Evolutionary conservation across 2,113 vertebrate species (phyloP).

Genomic region (Lagenorhynchus albirostris): DNA sequence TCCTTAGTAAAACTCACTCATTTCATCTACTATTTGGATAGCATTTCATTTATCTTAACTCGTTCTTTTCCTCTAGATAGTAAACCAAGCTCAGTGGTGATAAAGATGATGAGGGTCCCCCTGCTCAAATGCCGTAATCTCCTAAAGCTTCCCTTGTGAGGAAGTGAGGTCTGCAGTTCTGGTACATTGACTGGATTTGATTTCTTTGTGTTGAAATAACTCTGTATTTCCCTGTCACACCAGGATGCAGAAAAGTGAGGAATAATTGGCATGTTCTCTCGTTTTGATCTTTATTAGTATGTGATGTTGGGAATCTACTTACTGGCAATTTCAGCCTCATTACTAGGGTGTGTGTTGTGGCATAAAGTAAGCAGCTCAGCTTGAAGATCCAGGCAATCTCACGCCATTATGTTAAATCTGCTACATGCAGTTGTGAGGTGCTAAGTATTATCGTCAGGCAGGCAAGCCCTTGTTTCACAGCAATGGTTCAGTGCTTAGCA

Average conservation of each 20-base stretch:
- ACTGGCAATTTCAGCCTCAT: background rate
- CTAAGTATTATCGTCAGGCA: background rate
- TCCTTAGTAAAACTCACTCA: background rate
- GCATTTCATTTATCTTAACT: slow-evolving; percentile 9
- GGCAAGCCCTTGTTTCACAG: background rate
- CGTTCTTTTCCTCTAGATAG: background rate
- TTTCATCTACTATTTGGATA: background rate
- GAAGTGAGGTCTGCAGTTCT: background rate
- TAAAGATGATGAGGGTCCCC: background rate
- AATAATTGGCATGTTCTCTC: background rate
- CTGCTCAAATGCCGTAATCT: background rate
- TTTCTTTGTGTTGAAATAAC: slow-evolving; percentile 33
- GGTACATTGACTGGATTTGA: slow-evolving; percentile 19
- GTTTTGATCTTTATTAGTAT: slow-evolving; percentile 50
- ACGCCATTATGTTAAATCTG: background rate
- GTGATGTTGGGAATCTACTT: background rate
- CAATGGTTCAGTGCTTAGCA: background rate
- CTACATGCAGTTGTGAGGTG: background rate
- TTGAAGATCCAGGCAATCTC: background rate
- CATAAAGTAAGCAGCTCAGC: background rate
- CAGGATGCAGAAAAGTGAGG: background rate
- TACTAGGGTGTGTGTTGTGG: slow-evolving; percentile 24
- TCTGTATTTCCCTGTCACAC: background rate
- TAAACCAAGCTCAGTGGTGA: background rate
- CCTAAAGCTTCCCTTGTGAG: background rate